These are phyloP conservation scores for Pangasianodon gigas DNA, from an alignment of 2,113 vertebrate species.

Conservation along the genomic window DNA sequence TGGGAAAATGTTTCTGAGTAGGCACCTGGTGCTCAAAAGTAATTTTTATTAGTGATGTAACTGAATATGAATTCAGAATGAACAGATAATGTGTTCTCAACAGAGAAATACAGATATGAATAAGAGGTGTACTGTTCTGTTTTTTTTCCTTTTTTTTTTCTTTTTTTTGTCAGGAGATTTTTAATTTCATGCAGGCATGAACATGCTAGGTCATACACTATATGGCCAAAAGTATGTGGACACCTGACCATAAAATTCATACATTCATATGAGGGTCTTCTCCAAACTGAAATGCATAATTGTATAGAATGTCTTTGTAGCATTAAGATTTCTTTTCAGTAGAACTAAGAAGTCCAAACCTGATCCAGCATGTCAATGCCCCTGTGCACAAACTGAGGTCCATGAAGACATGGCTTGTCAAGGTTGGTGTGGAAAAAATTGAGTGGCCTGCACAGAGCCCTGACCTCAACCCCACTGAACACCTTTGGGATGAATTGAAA, in stretches of 20 bases:
- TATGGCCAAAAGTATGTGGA: no score
- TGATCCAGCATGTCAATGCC: neutral
- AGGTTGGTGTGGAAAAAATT: neutral
- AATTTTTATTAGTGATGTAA: neutral
- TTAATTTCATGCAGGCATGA: no score
- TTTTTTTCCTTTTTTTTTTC: no score
- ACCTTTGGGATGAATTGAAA: neutral
- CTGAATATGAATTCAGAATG: neutral
- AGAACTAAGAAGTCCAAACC: neutral
- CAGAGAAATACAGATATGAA: neutral
- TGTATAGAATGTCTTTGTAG: neutral
- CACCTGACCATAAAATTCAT: neutral
- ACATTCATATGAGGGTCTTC: neutral
- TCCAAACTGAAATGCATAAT: neutral
- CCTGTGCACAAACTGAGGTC: neutral
- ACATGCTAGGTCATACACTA: no score
- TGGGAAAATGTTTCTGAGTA: neutral
- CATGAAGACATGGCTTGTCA: neutral
- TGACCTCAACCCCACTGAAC: neutral
- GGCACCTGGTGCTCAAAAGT: neutral
- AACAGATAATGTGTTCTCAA: neutral
- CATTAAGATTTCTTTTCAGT: neutral
- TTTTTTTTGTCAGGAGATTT: no score
- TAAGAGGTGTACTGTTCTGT: neutral
- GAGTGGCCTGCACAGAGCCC: neutral